Percentiles rank a stretch among this genome's conserved stretches.
phyloP scores from a whole-genome alignment of 2,113 vertebrate species.

The Thermophis baileyi region DNA sequence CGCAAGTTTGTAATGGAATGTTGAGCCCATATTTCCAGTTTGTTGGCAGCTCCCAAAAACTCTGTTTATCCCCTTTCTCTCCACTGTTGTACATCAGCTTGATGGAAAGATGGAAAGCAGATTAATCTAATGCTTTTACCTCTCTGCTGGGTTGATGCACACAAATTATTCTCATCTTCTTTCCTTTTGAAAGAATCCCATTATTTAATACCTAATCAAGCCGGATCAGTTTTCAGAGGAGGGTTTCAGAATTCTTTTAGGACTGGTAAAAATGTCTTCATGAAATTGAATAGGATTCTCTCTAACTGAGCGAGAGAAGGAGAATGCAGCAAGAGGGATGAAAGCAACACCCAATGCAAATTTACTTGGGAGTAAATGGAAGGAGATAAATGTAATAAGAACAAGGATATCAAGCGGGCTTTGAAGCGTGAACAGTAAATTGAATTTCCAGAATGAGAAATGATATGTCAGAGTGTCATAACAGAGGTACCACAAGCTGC shows the following conservation, averaged over 20 bases:
- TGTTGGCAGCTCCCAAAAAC: slow-evolving; percentile 5
- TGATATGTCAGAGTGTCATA: not conserved
- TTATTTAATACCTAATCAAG: not conserved
- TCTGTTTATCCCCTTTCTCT: slow-evolving; percentile 10
- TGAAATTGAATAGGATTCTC: not conserved
- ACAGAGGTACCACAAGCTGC: not conserved
- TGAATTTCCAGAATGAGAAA: not conserved
- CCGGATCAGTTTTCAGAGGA: not conserved
- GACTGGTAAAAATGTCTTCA: not conserved
- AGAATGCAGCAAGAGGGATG: not conserved
- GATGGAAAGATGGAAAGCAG: not conserved
- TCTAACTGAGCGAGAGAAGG: not conserved
- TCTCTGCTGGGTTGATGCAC: not conserved
- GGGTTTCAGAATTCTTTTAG: not conserved
- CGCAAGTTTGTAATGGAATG: slow-evolving; percentile 37
- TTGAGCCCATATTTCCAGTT: slow-evolving; percentile 25
- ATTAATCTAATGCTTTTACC: not conserved
- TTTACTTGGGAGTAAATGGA: not conserved
- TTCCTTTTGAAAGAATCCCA: not conserved
- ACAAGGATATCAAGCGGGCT: not conserved
- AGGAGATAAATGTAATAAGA: not conserved
- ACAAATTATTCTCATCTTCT: not conserved
- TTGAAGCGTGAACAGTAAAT: not conserved
- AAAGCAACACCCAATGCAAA: not conserved
- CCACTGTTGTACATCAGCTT: not conserved